phyloP scores from a whole-genome alignment of 2,113 vertebrate species.

The Orthonyx spaldingii region DNA sequence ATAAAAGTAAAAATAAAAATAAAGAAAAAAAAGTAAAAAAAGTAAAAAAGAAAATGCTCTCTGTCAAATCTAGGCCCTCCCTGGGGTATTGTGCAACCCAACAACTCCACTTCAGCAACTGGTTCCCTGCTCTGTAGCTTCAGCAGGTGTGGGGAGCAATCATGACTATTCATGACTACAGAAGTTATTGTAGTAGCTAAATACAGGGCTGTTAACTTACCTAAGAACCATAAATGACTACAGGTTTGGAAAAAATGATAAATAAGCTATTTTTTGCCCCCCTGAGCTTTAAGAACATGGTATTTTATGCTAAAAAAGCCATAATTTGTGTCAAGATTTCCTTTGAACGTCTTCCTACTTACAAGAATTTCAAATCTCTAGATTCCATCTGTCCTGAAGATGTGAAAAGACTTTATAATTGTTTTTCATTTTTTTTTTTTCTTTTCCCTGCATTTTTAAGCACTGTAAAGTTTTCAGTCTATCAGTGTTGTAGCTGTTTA shows the following conservation, averaged over 20 bases:
- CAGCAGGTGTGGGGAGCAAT: not conserved
- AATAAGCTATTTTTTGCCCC: not conserved
- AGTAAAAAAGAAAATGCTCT: rapidly evolving
- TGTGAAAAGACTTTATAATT: not conserved
- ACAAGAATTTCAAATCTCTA: not conserved
- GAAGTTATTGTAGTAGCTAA: not conserved
- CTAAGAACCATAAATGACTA: not conserved
- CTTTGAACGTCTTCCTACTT: not conserved
- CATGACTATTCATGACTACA: not conserved
- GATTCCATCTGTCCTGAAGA: not conserved
- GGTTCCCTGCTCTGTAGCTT: not conserved
- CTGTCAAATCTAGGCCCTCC: not conserved
- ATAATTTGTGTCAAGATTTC: not conserved
- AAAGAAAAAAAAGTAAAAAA: not conserved
- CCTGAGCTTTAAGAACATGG: not conserved
- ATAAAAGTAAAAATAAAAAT: not conserved
- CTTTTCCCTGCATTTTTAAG: not conserved
- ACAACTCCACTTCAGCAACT: not conserved
- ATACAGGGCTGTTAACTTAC: not conserved
- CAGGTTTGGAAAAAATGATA: not conserved
- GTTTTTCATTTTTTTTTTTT: too few relatives aligned
- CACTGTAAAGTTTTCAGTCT: not conserved
- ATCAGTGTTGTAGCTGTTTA: not conserved
- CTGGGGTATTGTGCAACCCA: not conserved
- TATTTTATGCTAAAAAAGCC: not conserved